Base-by-base conservation (phyloP, 2,113 vertebrate species). In the Alethe diademata region DNA sequence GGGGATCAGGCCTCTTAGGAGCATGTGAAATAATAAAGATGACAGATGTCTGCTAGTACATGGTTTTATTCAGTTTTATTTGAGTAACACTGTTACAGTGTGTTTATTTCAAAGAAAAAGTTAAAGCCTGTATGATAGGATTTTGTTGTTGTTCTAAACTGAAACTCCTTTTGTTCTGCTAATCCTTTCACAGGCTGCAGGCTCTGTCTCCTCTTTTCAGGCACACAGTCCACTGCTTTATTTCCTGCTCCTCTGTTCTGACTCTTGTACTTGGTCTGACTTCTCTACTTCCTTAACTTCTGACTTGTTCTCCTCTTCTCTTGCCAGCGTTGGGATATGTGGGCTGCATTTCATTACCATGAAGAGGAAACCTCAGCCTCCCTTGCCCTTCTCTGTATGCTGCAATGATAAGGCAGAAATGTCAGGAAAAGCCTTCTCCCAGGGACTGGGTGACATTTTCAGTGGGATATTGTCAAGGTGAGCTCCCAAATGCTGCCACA, bases 241-340 rank as follows among this genome's bases (percentile, higher is more conserved):
- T 95, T 97, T 96, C 96, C 91, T 90, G 93, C 74, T 83, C 66
- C 88, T 94, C 90, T 94, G 92, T 97, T 96, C 90, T 95, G 92
- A 91, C 85, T 97, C 92, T 91, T 94, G 95, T 88, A 95, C 86
- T 97, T 76, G 90, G 75, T 97, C 94, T 62, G 83, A 95, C 90
- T 95, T 95, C 90, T 93, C 92, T 72, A 65, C 90, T 97, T 96
- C 96, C 96, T 97, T 95, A 91, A 92, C 96, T 96, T 95, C 90
- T 96, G 95, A 97, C 96, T 96, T 76, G 92, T 28, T 96, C 95
- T 94, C 75, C 91, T 95, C 78, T 87, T 51, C 73, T 82, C 87
- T 94, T 97, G 97, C 96, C 96, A 97, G 93, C 28, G 4, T 40
- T 84, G 75, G 85, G 79, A 33, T 95, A 94, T 92, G 97, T 43